Conservation (phyloP, 2,888 invertebrate genomes). For the Rotaria magnacalcarata region DNA sequence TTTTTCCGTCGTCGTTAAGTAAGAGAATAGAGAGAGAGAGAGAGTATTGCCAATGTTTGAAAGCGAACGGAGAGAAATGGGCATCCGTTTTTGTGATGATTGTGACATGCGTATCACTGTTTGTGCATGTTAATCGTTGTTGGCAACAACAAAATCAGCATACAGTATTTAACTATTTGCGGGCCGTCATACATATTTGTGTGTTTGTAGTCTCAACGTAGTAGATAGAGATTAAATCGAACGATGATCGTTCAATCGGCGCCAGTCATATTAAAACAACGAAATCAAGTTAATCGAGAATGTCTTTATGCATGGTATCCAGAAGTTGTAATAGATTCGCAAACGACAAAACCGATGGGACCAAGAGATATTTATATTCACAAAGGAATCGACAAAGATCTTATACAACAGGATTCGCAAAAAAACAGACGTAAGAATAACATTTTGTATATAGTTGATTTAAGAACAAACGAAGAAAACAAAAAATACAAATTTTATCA, state of each 20-base stretch:
- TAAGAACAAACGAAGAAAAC: neutral
- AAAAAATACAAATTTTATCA: neutral
- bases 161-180: neutral
- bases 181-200: neutral
- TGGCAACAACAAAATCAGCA: neutral
- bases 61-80: neutral
- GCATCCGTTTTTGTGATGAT: neutral
- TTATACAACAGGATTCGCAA: neutral
- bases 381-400: conserved; percentile 9
- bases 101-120: neutral
- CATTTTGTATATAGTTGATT: neutral
- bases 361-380: conserved; percentile 28
- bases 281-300: conserved; percentile 30
- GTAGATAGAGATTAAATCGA: neutral
- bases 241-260: conserved; percentile 8
- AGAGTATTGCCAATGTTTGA: neutral
- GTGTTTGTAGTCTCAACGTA: neutral
- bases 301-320: conserved; percentile 35
- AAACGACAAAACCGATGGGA: neutral
- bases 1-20: neutral
- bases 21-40: neutral
- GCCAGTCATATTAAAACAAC: neutral
- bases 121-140: conserved; percentile 25
- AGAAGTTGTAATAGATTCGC: neutral
- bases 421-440: neutral